Evolutionary conservation across 2,113 vertebrate species (phyloP).

Genomic region (Todiramphus saurophagus): DNA sequence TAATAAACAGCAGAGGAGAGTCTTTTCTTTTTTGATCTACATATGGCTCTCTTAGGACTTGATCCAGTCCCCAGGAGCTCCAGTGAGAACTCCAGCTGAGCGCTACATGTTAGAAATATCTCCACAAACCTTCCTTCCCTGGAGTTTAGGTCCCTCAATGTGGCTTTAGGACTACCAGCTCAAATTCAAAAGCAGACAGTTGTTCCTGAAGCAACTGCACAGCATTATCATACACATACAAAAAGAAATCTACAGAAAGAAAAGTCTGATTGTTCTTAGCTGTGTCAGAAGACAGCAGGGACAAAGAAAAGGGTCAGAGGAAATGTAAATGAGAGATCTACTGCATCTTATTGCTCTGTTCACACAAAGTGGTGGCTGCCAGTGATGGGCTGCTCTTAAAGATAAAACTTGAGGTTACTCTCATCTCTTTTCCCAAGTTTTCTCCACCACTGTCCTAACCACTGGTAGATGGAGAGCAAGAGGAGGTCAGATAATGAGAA

Average conservation of each 20-base stretch:
- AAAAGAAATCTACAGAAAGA: background rate
- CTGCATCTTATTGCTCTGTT: background rate
- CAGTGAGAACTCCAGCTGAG: background rate
- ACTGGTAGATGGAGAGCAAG: background rate
- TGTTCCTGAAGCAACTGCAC: background rate
- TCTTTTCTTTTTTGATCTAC: background rate
- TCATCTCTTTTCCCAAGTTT: background rate
- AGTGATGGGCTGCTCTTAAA: background rate
- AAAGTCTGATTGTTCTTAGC: background rate
- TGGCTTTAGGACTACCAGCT: background rate
- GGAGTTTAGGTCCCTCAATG: fast-evolving
- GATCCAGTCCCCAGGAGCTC: background rate
- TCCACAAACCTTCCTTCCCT: background rate
- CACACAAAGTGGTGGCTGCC: background rate
- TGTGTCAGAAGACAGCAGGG: background rate
- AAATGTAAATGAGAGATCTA: background rate
- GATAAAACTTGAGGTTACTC: fast-evolving
- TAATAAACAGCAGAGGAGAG: background rate
- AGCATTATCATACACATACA: background rate
- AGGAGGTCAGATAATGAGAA: background rate
- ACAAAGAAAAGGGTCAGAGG: background rate
- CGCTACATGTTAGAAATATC: background rate
- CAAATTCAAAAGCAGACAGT: background rate
- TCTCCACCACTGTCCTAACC: background rate
- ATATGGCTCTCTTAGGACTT: background rate